Evolutionary conservation across 2,888 invertebrate genomes (phyloP).

Genomic region (Orchesellides sinensis): DNA sequence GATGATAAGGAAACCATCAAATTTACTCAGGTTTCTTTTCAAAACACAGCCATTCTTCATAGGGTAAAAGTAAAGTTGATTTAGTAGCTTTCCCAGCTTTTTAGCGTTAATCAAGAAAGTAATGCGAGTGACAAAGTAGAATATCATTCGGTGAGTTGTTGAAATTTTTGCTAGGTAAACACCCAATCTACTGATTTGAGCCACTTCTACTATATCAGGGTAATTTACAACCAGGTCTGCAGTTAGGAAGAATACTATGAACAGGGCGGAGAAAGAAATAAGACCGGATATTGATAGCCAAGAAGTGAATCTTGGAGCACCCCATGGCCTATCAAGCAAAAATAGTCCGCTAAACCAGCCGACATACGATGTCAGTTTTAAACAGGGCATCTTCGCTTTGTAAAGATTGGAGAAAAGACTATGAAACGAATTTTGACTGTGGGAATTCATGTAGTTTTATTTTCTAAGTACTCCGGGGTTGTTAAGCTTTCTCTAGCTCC

Average conservation of each 20-base stretch:
- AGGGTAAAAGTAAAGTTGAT: slow-evolving; percentile 32
- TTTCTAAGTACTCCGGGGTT: too few species aligned
- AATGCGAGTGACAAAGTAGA: slow-evolving; percentile 43
- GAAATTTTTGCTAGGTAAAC: slow-evolving; percentile 15
- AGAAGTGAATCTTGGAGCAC: slow-evolving; percentile 54
- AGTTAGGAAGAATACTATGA: slow-evolving; percentile 6
- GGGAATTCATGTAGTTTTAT: too few species aligned
- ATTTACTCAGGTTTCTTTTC: slow-evolving; percentile 12
- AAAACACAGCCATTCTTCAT: slow-evolving; percentile 18
- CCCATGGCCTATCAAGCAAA: slow-evolving; percentile 48
- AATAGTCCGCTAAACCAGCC: slow-evolving; percentile 45
- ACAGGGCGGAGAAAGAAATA: slow-evolving; percentile 13
- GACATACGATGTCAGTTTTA: slow-evolving; percentile 9
- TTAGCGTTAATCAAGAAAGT: slow-evolving; percentile 49
- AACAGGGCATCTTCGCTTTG: slow-evolving; percentile 6
- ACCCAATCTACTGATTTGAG: slow-evolving; percentile 15
- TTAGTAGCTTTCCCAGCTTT: slow-evolving; percentile 31
- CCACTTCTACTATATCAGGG: slow-evolving; percentile 11
- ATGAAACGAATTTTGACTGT: too few species aligned
- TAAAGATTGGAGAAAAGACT: too few species aligned
- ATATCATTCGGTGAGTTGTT: slow-evolving; percentile 1
- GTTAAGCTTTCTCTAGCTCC: too few species aligned
- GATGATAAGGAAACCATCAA: slow-evolving; percentile 18
- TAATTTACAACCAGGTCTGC: slow-evolving; percentile 27
- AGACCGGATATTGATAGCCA: slow-evolving; percentile 41